phyloP scores from a whole-genome alignment of 2,888 invertebrate genomes.

The Endotricha flammealis region DNA sequence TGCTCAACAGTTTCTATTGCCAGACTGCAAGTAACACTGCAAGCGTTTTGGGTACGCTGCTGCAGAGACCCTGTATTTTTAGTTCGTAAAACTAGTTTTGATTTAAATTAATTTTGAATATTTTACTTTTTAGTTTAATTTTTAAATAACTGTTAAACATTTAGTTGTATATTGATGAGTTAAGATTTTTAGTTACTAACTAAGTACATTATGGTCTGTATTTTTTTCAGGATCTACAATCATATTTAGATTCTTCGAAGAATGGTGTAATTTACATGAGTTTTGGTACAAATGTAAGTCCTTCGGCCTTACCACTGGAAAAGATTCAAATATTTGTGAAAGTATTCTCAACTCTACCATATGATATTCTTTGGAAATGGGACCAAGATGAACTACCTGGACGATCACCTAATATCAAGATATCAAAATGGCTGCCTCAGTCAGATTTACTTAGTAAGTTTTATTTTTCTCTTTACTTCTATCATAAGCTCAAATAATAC shows the following conservation, averaged over 20 bases:
- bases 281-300: constrained; percentile 44
- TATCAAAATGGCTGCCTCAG: constrained; percentile 52
- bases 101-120: too few relatives aligned
- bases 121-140: too few relatives aligned
- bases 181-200: too few relatives aligned
- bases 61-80: too few relatives aligned
- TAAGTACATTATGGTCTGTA: neutral
- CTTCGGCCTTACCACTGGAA: constrained; percentile 31
- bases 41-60: too few relatives aligned
- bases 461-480: constrained; percentile 1
- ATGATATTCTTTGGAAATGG: constrained; percentile 52
- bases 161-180: too few relatives aligned
- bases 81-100: too few relatives aligned
- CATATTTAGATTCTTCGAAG: constrained; percentile 38
- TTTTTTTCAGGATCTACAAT: constrained; percentile 38
- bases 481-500: too few relatives aligned
- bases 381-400: constrained; percentile 38
- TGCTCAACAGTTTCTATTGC: too few relatives aligned
- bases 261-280: constrained; percentile 47
- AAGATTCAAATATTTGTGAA: constrained; percentile 34
- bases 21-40: too few relatives aligned
- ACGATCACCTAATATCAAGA: constrained; percentile 36
- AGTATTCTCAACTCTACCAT: constrained; percentile 40
- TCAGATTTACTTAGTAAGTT: constrained; percentile 39
- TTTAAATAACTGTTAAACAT: too few relatives aligned